Percentiles rank a stretch among this genome's conserved stretches.
These are phyloP conservation scores for Augochlora pura DNA, from an alignment of 1,140 invertebrate genomes.

Conservation along the genomic window DNA sequence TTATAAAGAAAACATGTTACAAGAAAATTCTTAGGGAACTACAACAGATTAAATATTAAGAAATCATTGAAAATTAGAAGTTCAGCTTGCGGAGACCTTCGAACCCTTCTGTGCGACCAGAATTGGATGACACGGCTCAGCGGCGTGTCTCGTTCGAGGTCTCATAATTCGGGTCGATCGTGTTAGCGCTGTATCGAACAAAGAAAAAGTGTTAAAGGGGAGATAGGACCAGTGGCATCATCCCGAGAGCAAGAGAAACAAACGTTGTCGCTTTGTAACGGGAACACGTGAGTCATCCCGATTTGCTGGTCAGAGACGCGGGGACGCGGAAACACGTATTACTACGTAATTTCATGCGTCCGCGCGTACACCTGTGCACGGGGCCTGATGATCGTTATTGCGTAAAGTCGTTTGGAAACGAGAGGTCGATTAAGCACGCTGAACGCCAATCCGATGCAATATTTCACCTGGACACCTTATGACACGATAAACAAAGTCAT, in stretches of 20 bases:
- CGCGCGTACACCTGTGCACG: constrained; percentile 25
- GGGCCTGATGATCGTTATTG: constrained; percentile 59
- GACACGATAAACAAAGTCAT: constrained; percentile 78
- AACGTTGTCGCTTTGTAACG: constrained; percentile 56
- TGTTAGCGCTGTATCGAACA: not conserved
- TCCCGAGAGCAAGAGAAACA: constrained; percentile 33
- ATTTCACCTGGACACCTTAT: constrained; percentile 75
- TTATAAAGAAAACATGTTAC: too few relatives aligned
- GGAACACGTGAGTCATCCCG: constrained; percentile 64
- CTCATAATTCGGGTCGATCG: not conserved
- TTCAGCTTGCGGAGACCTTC: too few relatives aligned
- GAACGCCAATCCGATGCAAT: constrained; percentile 62
- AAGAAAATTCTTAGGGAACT: too few relatives aligned
- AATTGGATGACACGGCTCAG: too few relatives aligned
- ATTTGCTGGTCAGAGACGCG: constrained; percentile 54
- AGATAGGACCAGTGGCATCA: constrained; percentile 6
- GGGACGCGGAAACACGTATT: constrained; percentile 57
- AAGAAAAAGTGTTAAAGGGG: not conserved
- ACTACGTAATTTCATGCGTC: constrained; percentile 52
- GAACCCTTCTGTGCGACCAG: too few relatives aligned
- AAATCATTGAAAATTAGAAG: too few relatives aligned
- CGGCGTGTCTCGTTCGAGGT: too few relatives aligned
- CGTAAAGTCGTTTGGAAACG: constrained; percentile 64
- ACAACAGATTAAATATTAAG: too few relatives aligned
- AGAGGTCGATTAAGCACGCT: constrained; percentile 47